A percentile compares a stretch with the other conserved stretches of the same genome.
Evolutionary conservation across 2,888 invertebrate species (phyloP).

Genomic region (Amiota minor): DNA sequence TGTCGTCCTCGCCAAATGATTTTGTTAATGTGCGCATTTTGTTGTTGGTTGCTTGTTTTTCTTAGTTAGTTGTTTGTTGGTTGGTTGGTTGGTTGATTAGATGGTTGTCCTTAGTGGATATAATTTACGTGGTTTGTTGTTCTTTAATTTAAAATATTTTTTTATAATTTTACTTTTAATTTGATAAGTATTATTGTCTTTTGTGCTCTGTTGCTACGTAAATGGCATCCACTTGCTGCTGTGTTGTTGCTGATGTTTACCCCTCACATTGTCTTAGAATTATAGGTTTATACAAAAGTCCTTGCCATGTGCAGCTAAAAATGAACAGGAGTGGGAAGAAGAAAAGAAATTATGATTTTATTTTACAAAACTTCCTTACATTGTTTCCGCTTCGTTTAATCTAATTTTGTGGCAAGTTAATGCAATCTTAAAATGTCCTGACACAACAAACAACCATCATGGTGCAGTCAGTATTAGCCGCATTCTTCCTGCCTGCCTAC

Average conservation of each 20-base stretch:
- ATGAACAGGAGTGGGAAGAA: slow-evolving; percentile 2
- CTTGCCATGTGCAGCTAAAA: slow-evolving; percentile 49
- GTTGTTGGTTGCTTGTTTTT: slow-evolving; percentile 21
- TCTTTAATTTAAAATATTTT: slow-evolving; percentile 42
- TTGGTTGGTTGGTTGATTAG: slow-evolving; percentile 13
- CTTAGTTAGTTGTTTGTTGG: slow-evolving; percentile 11
- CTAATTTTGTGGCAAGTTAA: slow-evolving; percentile 59
- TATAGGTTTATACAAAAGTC: slow-evolving; percentile 21
- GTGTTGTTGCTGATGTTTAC: neutral
- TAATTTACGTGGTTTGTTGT: slow-evolving; percentile 41
- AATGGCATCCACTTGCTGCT: neutral
- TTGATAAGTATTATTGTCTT: slow-evolving; percentile 17
- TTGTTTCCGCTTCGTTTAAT: slow-evolving; percentile 61
- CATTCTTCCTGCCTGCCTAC: neutral
- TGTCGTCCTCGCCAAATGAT: slow-evolving; percentile 48
- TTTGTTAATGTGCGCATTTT: slow-evolving; percentile 55
- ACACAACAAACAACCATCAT: no score
- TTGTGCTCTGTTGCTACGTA: slow-evolving; percentile 21
- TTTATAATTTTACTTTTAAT: neutral
- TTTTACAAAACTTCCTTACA: slow-evolving; percentile 23
- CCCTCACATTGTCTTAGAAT: neutral
- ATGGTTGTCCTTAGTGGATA: neutral
- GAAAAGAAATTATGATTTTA: slow-evolving; percentile 18
- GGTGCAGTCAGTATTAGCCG: no score
- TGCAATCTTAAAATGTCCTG: slow-evolving; percentile 44